Conservation (phyloP, 2,888 invertebrate genomes). For the Kuschelorhynchus macadamiae region DNA sequence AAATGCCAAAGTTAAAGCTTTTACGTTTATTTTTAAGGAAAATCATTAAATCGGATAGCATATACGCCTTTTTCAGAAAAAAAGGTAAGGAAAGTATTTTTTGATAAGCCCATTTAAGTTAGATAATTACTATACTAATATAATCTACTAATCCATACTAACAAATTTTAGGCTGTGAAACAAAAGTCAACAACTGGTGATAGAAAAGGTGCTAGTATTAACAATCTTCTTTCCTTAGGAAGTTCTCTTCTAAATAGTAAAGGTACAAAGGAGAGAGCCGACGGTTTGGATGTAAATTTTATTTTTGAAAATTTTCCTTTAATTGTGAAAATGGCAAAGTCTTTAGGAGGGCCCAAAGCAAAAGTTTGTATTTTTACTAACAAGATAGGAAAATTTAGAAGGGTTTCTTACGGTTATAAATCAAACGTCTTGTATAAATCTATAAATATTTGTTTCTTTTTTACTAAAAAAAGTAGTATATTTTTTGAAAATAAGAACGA, state of each 20-base stretch:
- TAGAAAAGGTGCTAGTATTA: neutral
- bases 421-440: too few species aligned
- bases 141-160: neutral
- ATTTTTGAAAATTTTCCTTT: slow-evolving; percentile 25
- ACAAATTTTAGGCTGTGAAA: neutral
- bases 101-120: too few species aligned
- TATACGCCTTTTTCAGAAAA: too few species aligned
- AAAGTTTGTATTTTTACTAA: slow-evolving; percentile 26
- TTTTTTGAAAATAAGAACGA: too few species aligned
- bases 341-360: slow-evolving; percentile 19
- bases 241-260: neutral
- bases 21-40: too few species aligned
- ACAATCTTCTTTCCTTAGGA: slow-evolving; percentile 12
- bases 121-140: neutral
- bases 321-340: slow-evolving; percentile 26
- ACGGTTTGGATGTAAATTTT: slow-evolving; percentile 16
- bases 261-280: neutral
- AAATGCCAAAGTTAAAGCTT: too few species aligned
- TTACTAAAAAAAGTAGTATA: too few species aligned
- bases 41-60: too few species aligned
- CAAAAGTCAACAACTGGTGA: neutral
- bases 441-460: too few species aligned
- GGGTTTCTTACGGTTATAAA: neutral
- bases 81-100: too few species aligned
- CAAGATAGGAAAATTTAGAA: neutral